Base-by-base conservation (phyloP, 2,888 invertebrate genomes). In the Chloroclystis v-ata region DNA sequence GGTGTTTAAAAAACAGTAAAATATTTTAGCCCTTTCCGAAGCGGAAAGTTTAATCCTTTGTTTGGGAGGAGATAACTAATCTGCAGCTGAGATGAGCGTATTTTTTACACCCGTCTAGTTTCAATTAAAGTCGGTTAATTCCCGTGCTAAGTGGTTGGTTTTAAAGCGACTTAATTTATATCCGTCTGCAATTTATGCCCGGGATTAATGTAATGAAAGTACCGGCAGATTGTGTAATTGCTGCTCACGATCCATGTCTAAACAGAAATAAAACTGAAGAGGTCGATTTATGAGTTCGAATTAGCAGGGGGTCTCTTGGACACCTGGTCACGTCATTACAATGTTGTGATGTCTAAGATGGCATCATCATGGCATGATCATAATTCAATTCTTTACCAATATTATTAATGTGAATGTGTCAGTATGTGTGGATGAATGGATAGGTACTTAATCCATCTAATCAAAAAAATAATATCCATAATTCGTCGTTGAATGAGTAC, bases 101-200 rank as follows among this genome's bases (percentile, higher is more conserved):
- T 66, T 78, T 80, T 82, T 78, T 71, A 67, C 63, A 66, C 67
- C 71, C 72, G 68, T 73, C 78, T 77, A 82, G 79, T 86, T 85
- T 84, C 84, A 86, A 86, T 87, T 85, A 83, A 78, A 61, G 69
- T 71, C 72, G 69, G 78, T 82, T 85, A 82, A 85, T 83, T 79
- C 76, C 67, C 56, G 64, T 56, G 78, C 75, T 81, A 83, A 84
- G 80, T 82, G 78, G 72, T 76, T 64, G 80, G 78, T 78, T 80
- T 32, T 77, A 76, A 81, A 73, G 72, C 69, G 70, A 74, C 75
- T 82, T 75, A 82, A 82, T 82, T 84, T 82, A 83, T 83, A 72
- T 78, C 70, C 65, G 61, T 65, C 75, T 73, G 63, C 76, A 82
- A 83, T 83, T 83, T 83, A 82, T 78, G 72, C 67, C 67, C 67